phyloP scores from a whole-genome alignment of 2,888 invertebrate species.

The Eurytoma adleriae region DNA sequence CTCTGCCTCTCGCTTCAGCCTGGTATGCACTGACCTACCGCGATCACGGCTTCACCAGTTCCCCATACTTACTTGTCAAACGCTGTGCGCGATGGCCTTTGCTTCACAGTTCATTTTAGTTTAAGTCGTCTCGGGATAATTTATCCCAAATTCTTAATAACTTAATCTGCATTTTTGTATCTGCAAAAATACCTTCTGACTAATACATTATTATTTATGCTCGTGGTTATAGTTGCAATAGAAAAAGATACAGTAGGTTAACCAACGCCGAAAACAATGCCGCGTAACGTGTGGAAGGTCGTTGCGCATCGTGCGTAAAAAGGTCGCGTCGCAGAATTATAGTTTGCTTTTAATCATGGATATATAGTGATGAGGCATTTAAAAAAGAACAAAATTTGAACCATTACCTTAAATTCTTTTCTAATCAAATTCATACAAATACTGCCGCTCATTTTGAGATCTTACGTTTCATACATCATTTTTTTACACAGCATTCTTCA shows the following conservation, averaged over 20 bases:
- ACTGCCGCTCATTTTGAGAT: slow-evolving; percentile 7
- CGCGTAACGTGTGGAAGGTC: slow-evolving; percentile 48
- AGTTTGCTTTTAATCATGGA: too few species aligned
- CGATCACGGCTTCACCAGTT: neutral
- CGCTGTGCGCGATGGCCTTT: too few species aligned
- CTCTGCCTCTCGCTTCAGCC: slow-evolving; percentile 54
- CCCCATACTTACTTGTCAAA: too few species aligned
- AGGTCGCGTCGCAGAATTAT: slow-evolving; percentile 17
- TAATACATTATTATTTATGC: neutral
- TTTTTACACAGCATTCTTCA: neutral
- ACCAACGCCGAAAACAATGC: slow-evolving; percentile 43
- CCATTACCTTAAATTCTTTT: too few species aligned
- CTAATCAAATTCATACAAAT: neutral
- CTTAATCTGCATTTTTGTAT: too few species aligned
- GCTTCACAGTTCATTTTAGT: too few species aligned
- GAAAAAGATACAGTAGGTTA: neutral
- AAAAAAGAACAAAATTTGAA: too few species aligned
- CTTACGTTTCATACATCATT: neutral
- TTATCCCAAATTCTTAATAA: too few species aligned
- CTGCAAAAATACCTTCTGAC: neutral
- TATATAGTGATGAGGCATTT: too few species aligned
- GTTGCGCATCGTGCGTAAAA: slow-evolving; percentile 47
- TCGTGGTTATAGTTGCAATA: neutral
- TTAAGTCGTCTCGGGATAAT: too few species aligned
- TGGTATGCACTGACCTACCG: slow-evolving; percentile 50